Conservation (phyloP, 2,113 vertebrate genomes). For the Grallaria varia region DNA sequence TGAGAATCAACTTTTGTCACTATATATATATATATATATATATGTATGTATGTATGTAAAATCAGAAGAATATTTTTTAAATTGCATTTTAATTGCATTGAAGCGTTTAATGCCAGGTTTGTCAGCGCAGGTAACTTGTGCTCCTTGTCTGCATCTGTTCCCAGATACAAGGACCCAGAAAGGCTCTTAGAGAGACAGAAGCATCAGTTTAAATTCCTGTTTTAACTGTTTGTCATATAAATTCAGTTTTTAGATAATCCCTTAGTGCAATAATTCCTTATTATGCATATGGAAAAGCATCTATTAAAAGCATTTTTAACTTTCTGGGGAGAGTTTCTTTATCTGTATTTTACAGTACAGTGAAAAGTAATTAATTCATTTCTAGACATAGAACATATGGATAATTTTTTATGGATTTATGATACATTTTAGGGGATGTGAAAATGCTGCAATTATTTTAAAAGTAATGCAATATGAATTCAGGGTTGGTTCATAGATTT, state of each 20-base stretch:
- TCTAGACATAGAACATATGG: constrained; percentile 47
- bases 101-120: not conserved
- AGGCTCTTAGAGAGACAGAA: not conserved
- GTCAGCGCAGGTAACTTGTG: not conserved
- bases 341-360: constrained; percentile 41
- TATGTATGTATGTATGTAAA: not conserved
- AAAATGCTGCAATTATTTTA: constrained; percentile 51
- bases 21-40: not conserved
- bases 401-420: constrained; percentile 32
- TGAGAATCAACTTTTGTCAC: not conserved
- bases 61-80: not conserved
- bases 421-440: constrained; percentile 28
- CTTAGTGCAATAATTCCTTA: constrained; percentile 23
- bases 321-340: constrained; percentile 46
- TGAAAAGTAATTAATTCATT: constrained; percentile 53
- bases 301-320: constrained; percentile 32
- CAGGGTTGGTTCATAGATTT: not conserved
- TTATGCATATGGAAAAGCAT: not conserved
- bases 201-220: not conserved
- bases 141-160: not conserved
- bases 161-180: not conserved
- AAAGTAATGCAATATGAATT: constrained; percentile 31
- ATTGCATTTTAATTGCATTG: not conserved
- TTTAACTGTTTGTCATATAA: constrained; percentile 13
- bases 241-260: constrained; percentile 27